Conservation (phyloP, 1,140 invertebrate genomes). For the Drosophila mayri region DNA sequence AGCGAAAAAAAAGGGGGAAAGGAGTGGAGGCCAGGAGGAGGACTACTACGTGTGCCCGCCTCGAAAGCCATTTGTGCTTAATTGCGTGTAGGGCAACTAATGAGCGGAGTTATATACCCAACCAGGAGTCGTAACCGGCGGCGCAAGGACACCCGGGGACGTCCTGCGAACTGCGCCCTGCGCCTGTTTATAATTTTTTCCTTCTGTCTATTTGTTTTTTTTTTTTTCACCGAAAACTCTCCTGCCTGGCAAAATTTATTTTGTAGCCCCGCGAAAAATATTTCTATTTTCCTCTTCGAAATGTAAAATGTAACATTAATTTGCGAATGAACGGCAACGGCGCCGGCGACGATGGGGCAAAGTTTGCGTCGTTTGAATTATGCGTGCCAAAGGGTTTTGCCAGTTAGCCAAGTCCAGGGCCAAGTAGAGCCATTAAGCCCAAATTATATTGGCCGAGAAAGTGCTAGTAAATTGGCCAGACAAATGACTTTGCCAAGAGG, state of each 20-base stretch:
- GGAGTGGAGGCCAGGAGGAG: neutral
- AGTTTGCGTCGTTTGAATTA: slow-evolving; percentile 76
- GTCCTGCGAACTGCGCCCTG: slow-evolving; percentile 28
- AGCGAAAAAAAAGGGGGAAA: neutral
- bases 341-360: slow-evolving; percentile 10
- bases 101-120: slow-evolving; percentile 78
- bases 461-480: slow-evolving; percentile 57
- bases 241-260: slow-evolving; percentile 59
- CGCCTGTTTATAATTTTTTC: slow-evolving; percentile 74
- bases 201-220: slow-evolving; percentile 45
- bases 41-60: slow-evolving; percentile 61
- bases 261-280: slow-evolving; percentile 63
- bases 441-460: slow-evolving; percentile 72
- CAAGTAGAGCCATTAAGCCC: slow-evolving; percentile 56
- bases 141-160: slow-evolving; percentile 46
- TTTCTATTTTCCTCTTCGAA: slow-evolving; percentile 60
- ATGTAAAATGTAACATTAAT: slow-evolving; percentile 77
- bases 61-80: slow-evolving; percentile 82
- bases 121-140: slow-evolving; percentile 51
- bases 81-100: slow-evolving; percentile 83
- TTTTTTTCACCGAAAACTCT: slow-evolving; percentile 30
- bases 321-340: slow-evolving; percentile 45
- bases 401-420: slow-evolving; percentile 31
- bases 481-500: slow-evolving; percentile 55
- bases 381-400: slow-evolving; percentile 76